Evolutionary conservation across 2,113 vertebrate species (phyloP).

Genomic region (Genyomyrus donnyi): DNA sequence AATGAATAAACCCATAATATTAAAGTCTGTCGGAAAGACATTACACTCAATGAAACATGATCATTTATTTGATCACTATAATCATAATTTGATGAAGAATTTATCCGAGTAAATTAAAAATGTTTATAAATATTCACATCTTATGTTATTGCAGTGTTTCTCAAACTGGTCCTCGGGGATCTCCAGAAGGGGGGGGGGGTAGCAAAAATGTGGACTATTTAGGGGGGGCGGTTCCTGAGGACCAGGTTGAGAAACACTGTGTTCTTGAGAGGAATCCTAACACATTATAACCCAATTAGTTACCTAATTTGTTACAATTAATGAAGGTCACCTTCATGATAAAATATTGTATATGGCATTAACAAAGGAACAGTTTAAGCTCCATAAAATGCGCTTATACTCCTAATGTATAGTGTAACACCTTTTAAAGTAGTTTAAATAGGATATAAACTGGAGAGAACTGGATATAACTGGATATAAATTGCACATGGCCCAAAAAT

Average conservation of each 20-base stretch:
- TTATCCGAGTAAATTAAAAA: background rate
- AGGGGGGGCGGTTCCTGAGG: background rate
- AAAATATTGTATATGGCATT: background rate
- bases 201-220: background rate
- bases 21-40: background rate
- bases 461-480: slow-evolving; percentile 27
- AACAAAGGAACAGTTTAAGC: background rate
- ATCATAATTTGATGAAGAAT: background rate
- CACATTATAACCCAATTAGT: background rate
- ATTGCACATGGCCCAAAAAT: slow-evolving; percentile 52
- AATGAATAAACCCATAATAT: background rate
- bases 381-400: background rate
- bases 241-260: background rate
- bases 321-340: background rate
- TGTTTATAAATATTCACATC: background rate
- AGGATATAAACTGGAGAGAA: no score
- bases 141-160: background rate
- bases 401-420: slow-evolving; percentile 28
- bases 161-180: background rate
- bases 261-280: background rate
- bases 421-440: slow-evolving; percentile 17
- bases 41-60: background rate
- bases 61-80: background rate
- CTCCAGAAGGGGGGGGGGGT: background rate
- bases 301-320: background rate